phyloP scores from a whole-genome alignment of 2,888 invertebrate genomes.

The Andrena fulva region DNA sequence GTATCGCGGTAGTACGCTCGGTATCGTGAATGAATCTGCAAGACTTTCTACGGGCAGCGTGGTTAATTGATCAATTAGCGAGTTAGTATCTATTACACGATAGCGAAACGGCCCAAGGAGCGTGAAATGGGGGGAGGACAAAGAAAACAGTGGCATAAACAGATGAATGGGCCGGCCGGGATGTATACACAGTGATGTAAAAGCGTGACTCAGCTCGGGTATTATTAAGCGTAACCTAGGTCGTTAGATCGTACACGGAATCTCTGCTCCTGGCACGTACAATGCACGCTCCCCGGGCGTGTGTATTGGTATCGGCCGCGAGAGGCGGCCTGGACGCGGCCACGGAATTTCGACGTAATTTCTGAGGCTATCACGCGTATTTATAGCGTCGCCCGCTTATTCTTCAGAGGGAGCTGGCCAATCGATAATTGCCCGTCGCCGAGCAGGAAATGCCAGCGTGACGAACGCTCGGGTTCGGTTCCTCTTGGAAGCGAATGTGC shows the following conservation, averaged over 20 bases:
- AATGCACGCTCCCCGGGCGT: conserved; percentile 8
- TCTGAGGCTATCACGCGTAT: too few relatives aligned
- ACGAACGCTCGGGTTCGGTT: not conserved
- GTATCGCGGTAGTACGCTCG: not conserved
- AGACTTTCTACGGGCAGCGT: not conserved
- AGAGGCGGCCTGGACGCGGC: not conserved
- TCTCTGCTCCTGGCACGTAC: conserved; percentile 18
- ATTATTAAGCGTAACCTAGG: conserved; percentile 42
- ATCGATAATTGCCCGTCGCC: too few relatives aligned
- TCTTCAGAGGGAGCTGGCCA: too few relatives aligned
- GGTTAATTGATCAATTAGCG: conserved; percentile 26
- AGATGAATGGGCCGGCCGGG: conserved; percentile 38
- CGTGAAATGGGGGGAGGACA: conserved; percentile 12
- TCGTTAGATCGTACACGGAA: conserved; percentile 39
- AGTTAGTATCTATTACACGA: not conserved
- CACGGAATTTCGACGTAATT: not conserved
- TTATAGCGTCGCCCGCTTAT: too few relatives aligned
- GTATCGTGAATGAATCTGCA: conserved; percentile 8
- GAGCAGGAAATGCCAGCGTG: too few relatives aligned
- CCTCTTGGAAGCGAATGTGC: not conserved
- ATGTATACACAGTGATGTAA: conserved; percentile 29
- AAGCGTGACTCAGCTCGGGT: conserved; percentile 51
- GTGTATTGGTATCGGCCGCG: conserved; percentile 31
- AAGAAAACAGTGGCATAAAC: conserved; percentile 21
- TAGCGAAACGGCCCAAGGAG: conserved; percentile 18